A percentile compares a stretch with the other conserved stretches of the same genome.
These are phyloP conservation scores for Euzophera pinguis DNA, from an alignment of 2,888 invertebrate genomes.

Conservation along the genomic window DNA sequence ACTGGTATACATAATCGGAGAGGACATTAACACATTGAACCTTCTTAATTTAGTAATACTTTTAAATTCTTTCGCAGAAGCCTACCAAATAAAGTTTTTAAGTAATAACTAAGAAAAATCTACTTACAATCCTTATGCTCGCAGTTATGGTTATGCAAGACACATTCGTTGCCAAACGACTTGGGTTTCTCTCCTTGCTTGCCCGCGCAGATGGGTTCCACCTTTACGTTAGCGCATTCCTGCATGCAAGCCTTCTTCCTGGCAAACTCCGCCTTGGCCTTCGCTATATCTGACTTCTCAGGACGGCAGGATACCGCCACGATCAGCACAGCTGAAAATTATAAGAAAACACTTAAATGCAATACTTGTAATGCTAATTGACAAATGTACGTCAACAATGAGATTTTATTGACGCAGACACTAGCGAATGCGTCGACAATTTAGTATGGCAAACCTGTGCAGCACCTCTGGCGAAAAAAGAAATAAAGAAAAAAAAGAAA, in stretches of 20 bases:
- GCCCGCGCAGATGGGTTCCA: constrained; percentile 82
- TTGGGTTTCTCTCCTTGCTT: constrained; percentile 77
- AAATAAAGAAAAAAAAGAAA: too few relatives aligned
- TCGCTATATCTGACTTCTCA: constrained; percentile 81
- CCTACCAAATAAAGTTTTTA: too few relatives aligned
- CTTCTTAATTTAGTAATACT: too few relatives aligned
- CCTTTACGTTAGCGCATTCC: constrained; percentile 69
- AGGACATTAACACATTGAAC: too few relatives aligned
- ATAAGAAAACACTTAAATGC: background rate
- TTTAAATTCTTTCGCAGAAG: too few relatives aligned
- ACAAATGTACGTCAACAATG: background rate
- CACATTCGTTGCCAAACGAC: constrained; percentile 83
- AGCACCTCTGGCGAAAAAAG: too few relatives aligned
- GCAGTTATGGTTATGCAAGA: constrained; percentile 83
- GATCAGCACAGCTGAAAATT: constrained; percentile 57
- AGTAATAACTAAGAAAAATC: too few relatives aligned
- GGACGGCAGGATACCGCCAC: constrained; percentile 68
- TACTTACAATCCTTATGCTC: constrained; percentile 82
- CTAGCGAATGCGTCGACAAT: too few relatives aligned
- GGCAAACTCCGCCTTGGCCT: constrained; percentile 77
- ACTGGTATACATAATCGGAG: too few relatives aligned
- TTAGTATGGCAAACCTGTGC: too few relatives aligned
- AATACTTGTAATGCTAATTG: background rate
- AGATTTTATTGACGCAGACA: too few relatives aligned
- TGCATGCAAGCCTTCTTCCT: constrained; percentile 77